Evolutionary conservation across 2,113 vertebrate genomes (phyloP).

Genomic region (Anhinga rufa): DNA sequence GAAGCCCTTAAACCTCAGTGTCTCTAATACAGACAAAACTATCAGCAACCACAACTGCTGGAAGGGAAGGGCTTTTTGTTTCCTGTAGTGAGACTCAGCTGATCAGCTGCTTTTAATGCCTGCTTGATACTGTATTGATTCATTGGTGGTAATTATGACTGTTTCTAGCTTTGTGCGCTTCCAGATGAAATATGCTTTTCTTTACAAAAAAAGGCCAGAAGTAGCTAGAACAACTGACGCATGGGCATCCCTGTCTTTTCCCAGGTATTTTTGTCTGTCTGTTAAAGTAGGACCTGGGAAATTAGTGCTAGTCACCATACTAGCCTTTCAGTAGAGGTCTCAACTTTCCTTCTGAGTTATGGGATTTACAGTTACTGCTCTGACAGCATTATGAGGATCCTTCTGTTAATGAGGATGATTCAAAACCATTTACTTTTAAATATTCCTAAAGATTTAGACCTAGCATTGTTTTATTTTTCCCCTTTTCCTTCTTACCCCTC

Average conservation of each 20-base stretch:
- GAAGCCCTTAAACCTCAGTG: neutral
- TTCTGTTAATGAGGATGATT: neutral
- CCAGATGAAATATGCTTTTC: neutral
- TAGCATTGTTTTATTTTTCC: neutral
- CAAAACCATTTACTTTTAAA: slow-evolving; percentile 12
- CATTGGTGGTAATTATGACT: neutral
- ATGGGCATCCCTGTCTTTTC: neutral
- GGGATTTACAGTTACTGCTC: neutral
- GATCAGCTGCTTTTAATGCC: neutral
- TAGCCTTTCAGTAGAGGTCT: neutral
- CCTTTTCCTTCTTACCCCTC: neutral
- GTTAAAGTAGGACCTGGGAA: neutral
- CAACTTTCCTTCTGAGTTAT: neutral
- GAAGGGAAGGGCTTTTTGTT: neutral
- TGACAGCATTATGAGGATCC: neutral
- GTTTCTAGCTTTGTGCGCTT: neutral
- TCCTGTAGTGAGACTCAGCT: neutral
- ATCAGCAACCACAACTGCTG: neutral
- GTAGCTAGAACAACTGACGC: neutral
- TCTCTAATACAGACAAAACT: neutral
- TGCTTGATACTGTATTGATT: neutral
- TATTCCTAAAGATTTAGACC: neutral
- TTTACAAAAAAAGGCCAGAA: neutral
- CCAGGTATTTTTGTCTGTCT: neutral
- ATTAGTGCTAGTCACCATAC: neutral